phyloP scores from a whole-genome alignment of 53 echinoderm and acorn worm species.

The Temnopleurus reevesii region DNA sequence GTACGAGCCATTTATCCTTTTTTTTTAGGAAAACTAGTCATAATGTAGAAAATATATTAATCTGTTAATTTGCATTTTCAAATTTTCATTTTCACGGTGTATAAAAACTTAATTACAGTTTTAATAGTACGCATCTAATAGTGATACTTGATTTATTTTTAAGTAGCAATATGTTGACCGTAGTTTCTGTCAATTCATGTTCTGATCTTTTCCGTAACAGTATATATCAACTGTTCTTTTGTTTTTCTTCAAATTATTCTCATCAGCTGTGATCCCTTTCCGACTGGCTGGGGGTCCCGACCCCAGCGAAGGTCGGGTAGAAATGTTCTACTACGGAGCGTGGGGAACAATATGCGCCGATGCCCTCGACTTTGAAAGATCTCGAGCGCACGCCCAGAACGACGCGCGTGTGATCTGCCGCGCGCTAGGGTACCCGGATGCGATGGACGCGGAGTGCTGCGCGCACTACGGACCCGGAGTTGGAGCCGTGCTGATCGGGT shows the following conservation, averaged over 20 bases:
- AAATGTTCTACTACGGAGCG: background rate
- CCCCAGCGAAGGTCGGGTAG: background rate
- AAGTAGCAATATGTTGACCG: no score
- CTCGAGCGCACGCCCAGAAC: background rate
- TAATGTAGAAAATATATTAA: no score
- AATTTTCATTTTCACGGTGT: no score
- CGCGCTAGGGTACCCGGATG: slow-evolving; percentile 44
- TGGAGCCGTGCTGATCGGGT: background rate
- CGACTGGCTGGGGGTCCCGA: background rate
- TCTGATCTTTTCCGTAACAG: no score
- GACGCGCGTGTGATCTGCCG: slow-evolving; percentile 36
- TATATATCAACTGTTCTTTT: no score
- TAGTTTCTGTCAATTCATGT: no score
- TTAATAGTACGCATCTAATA: no score
- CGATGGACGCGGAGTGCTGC: background rate
- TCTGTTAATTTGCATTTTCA: no score
- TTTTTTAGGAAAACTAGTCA: no score
- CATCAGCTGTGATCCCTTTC: background rate
- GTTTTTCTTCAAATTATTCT: background rate
- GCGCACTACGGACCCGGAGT: background rate
- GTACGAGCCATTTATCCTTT: background rate
- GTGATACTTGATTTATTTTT: no score
- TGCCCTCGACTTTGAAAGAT: background rate
- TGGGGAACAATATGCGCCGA: background rate
- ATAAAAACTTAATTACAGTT: no score